These are phyloP conservation scores for Epizoanthus ramosus DNA, from an alignment of 92 coral and sea anemone genomes.

Conservation along the genomic window DNA sequence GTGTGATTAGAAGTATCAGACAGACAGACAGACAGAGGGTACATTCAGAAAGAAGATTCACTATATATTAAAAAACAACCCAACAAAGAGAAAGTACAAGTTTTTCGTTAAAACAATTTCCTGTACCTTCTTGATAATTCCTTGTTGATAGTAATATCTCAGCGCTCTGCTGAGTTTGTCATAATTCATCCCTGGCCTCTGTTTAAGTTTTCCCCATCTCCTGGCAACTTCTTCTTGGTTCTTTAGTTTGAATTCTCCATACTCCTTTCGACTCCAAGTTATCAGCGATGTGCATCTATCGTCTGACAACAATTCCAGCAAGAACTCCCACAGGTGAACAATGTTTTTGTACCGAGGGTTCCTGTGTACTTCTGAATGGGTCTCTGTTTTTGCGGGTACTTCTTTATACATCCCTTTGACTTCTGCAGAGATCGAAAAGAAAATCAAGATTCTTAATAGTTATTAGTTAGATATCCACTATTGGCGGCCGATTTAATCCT, in stretches of 20 bases:
- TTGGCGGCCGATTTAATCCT: too few relatives aligned
- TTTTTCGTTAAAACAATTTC: too few relatives aligned
- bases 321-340: slow-evolving; percentile 92
- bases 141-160: slow-evolving; percentile 86
- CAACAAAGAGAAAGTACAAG: too few relatives aligned
- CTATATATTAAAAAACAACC: too few relatives aligned
- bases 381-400: not conserved
- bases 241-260: slow-evolving; percentile 85
- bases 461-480: too few relatives aligned
- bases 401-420: too few relatives aligned
- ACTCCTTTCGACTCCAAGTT: slow-evolving; percentile 84
- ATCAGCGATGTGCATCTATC: slow-evolving; percentile 81
- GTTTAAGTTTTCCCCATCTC: slow-evolving; percentile 90
- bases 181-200: slow-evolving; percentile 89
- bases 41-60: too few relatives aligned
- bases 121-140: slow-evolving; percentile 79
- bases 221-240: slow-evolving; percentile 91
- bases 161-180: slow-evolving; percentile 93
- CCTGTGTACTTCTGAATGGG: not conserved
- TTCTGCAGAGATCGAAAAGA: too few relatives aligned
- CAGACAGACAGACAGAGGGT: too few relatives aligned
- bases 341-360: slow-evolving; percentile 77
- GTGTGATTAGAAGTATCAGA: too few relatives aligned
- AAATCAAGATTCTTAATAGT: too few relatives aligned
- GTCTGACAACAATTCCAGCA: slow-evolving; percentile 80